Conservation (phyloP, 2,888 invertebrate genomes). For the Parnassius mnemosyne region DNA sequence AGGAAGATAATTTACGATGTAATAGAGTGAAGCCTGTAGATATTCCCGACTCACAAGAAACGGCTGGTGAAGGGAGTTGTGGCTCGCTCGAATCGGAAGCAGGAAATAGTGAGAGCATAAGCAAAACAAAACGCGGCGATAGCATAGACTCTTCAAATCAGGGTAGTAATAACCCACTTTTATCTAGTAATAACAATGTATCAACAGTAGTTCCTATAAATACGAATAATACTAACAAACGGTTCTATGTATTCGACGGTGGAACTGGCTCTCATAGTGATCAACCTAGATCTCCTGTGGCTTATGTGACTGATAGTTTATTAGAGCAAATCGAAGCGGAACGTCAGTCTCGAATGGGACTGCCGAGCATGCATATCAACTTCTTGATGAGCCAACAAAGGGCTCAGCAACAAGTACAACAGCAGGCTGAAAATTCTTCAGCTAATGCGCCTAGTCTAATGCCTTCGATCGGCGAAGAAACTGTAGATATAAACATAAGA, state of each 20-base stretch:
- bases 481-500: conserved; percentile 75
- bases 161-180: conserved; percentile 73
- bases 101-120: conserved; percentile 59
- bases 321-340: conserved; percentile 74
- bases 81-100: conserved; percentile 73
- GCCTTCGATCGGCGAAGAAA: conserved; percentile 79
- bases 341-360: conserved; percentile 69
- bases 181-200: conserved; percentile 71
- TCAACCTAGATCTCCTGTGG: conserved; percentile 70
- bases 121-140: conserved; percentile 63
- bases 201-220: conserved; percentile 71
- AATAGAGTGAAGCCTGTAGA: conserved; percentile 58
- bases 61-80: conserved; percentile 71
- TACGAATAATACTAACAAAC: conserved; percentile 64
- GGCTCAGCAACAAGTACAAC: conserved; percentile 57
- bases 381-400: conserved; percentile 67
- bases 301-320: conserved; percentile 72
- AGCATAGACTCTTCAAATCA: conserved; percentile 75
- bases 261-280: conserved; percentile 55
- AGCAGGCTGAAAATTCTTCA: conserved; percentile 55
- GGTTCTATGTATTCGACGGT: conserved; percentile 73
- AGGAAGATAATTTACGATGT: conserved; percentile 51
- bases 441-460: conserved; percentile 68
- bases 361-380: conserved; percentile 76
- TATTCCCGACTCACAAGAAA: conserved; percentile 62